These are phyloP conservation scores for Choristoneura fumiferana DNA, from an alignment of 1,140 invertebrate genomes.

Conservation along the genomic window DNA sequence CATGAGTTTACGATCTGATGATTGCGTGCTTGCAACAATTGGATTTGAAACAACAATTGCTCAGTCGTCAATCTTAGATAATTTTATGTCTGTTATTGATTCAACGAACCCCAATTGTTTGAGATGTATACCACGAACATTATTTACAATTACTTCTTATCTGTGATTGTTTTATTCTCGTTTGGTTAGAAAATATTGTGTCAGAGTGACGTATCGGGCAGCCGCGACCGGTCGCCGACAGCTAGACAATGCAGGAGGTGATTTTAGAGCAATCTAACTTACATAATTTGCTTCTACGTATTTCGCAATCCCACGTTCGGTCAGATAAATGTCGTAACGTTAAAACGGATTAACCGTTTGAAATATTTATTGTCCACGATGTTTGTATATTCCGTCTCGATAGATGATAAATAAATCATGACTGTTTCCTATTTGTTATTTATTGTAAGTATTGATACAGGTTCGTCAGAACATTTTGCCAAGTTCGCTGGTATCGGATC, in stretches of 20 bases:
- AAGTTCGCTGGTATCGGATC: constrained; percentile 2
- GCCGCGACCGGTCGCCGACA: constrained; percentile 22
- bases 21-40: constrained; percentile 35
- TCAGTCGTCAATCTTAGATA: constrained; percentile 42
- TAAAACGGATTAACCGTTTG: constrained; percentile 16
- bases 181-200: constrained; percentile 18
- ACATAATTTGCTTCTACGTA: constrained; percentile 41
- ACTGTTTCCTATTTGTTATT: constrained; percentile 10
- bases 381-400: constrained; percentile 4
- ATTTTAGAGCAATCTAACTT: constrained; percentile 43
- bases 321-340: constrained; percentile 17
- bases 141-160: constrained; percentile 34
- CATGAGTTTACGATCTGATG: constrained; percentile 38
- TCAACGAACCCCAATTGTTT: constrained; percentile 28
- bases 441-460: constrained; percentile 4
- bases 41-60: constrained; percentile 38
- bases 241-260: constrained; percentile 30
- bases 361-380: constrained; percentile 17
- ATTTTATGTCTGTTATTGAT: constrained; percentile 47
- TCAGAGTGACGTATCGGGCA: constrained; percentile 19
- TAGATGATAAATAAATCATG: constrained; percentile 13
- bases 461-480: constrained; percentile 2
- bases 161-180: constrained; percentile 27
- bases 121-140: constrained; percentile 25
- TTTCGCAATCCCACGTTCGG: constrained; percentile 3